These are phyloP conservation scores for Zele albiditarsus DNA, from an alignment of 2,888 invertebrate genomes.

Conservation along the genomic window DNA sequence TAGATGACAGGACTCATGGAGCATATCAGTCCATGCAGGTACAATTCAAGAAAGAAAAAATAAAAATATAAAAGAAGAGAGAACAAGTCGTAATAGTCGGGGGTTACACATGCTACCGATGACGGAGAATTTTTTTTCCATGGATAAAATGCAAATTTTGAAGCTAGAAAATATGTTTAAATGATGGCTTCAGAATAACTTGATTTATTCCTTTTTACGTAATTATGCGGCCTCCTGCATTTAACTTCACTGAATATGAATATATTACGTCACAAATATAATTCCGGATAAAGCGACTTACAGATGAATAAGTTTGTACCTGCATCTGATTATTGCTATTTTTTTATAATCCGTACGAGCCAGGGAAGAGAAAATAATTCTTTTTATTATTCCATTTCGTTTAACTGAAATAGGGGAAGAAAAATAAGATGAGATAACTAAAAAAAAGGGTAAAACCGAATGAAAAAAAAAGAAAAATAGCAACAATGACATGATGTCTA, in stretches of 20 bases:
- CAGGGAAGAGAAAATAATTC: conserved; percentile 26
- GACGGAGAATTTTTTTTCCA: background rate
- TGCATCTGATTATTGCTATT: conserved; percentile 63
- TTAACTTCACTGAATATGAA: background rate
- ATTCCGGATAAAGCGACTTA: background rate
- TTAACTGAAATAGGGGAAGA: conserved; percentile 15
- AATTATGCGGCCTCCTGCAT: background rate
- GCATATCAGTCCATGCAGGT: conserved; percentile 61
- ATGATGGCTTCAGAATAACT: background rate
- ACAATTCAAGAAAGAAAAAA: conserved; percentile 51
- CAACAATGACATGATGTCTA: conserved; percentile 66
- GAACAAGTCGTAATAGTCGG: background rate
- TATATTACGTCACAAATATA: background rate
- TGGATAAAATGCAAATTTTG: conserved; percentile 6
- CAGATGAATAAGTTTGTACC: conserved; percentile 50
- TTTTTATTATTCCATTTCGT: conserved; percentile 5
- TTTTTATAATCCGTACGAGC: conserved; percentile 47
- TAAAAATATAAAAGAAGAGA: background rate
- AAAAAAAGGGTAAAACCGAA: conserved; percentile 29
- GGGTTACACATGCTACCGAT: background rate
- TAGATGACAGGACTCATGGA: conserved; percentile 69
- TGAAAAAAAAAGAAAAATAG: conserved; percentile 54
- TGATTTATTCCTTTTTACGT: background rate
- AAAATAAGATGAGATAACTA: conserved; percentile 27
- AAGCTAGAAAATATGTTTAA: background rate